Conservation (phyloP, 2,888 invertebrate genomes). For the Disparrhopalites patrizii region DNA sequence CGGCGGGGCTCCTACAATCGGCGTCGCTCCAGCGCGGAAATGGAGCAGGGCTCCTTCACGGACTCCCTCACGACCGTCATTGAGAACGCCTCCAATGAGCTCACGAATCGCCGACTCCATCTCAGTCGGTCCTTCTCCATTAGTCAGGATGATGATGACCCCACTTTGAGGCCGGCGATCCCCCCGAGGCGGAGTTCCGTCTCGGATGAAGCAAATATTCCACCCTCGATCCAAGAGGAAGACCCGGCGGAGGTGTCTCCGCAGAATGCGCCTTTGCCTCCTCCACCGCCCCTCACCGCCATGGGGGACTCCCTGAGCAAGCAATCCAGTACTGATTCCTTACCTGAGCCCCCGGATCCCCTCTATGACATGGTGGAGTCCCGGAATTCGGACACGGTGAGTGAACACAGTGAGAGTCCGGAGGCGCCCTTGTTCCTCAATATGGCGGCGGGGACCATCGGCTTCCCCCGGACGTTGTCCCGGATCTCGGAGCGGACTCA, state of each 20-base stretch:
- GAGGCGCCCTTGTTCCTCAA: conserved; percentile 30
- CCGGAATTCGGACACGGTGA: conserved; percentile 26
- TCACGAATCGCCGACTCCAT: conserved; percentile 22
- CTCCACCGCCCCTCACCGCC: neutral
- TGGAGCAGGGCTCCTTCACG: conserved; percentile 19
- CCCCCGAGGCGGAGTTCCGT: conserved; percentile 14
- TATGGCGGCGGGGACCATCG: conserved; percentile 27
- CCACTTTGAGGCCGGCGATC: neutral
- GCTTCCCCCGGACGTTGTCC: conserved; percentile 32
- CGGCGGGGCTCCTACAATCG: conserved; percentile 25
- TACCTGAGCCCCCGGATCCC: conserved; percentile 26
- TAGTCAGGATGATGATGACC: conserved; percentile 22
- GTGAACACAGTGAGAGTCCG: conserved; percentile 30
- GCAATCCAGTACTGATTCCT: conserved; percentile 23
- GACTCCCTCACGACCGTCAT: conserved; percentile 26
- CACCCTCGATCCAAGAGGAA: conserved; percentile 23
- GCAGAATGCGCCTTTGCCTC: neutral
- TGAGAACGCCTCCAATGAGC: conserved; percentile 30
- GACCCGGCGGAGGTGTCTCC: neutral
- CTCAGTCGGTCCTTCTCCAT: conserved; percentile 25
- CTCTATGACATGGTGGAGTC: conserved; percentile 32
- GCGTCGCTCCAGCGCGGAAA: conserved; percentile 27
- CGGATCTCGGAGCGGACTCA: conserved; percentile 41
- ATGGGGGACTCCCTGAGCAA: conserved; percentile 18
- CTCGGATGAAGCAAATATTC: conserved; percentile 27